Evolutionary conservation across 2,797 vertebrate species (phyloP).

Genomic region (Acanthurus leucopareius): DNA sequence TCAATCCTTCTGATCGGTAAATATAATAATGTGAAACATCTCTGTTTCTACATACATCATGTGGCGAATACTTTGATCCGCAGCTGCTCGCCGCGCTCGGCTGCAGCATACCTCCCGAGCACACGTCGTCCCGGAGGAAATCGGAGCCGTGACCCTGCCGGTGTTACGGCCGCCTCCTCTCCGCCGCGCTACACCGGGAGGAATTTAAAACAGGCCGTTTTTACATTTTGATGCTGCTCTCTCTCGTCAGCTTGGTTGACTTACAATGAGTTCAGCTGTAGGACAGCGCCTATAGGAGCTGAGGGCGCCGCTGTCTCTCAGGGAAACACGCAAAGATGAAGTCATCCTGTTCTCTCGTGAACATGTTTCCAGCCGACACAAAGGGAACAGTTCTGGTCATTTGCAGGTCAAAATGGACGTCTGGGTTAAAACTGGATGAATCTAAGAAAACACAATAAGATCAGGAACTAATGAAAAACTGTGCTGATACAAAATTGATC

Average conservation of each 20-base stretch:
- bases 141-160: conserved; percentile 40
- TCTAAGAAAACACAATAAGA: too few relatives aligned
- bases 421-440: background rate
- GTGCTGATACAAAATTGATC: too few relatives aligned
- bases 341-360: background rate
- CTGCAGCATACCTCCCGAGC: background rate
- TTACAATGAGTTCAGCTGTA: conserved; percentile 28
- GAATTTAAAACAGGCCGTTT: conserved; percentile 60
- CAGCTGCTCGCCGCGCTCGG: background rate
- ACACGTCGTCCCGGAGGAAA: conserved; percentile 39
- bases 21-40: background rate
- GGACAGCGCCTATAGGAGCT: background rate
- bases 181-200: conserved; percentile 13
- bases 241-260: conserved; percentile 40
- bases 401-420: conserved; percentile 16
- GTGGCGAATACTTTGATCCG: conserved; percentile 24
- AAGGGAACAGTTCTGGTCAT: conserved; percentile 4
- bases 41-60: conserved; percentile 26
- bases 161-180: conserved; percentile 15
- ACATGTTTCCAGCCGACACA: conserved; percentile 5
- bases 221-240: conserved; percentile 63
- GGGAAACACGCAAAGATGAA: background rate
- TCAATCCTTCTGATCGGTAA: conserved; percentile 15
- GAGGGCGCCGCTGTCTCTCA: background rate
- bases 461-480: too few relatives aligned